phyloP scores from a whole-genome alignment of 2,797 vertebrate genomes.

The Leuciscus waleckii region DNA sequence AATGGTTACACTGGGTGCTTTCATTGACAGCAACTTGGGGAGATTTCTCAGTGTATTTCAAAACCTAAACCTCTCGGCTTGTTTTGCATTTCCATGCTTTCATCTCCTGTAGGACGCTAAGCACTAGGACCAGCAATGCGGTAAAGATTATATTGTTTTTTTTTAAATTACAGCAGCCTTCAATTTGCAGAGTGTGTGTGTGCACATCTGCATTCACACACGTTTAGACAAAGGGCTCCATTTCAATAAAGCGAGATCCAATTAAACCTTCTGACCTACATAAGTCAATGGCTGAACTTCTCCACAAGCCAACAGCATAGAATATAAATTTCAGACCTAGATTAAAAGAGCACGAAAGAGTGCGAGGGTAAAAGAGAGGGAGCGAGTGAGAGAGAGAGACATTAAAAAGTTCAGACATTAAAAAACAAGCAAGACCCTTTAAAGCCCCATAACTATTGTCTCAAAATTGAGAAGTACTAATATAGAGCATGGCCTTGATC shows the following conservation, averaged over 20 bases:
- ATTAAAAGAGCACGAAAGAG: slow-evolving; percentile 1
- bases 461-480: slow-evolving; percentile 11
- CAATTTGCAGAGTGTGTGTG: slow-evolving; percentile 34
- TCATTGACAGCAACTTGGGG: slow-evolving; percentile 3
- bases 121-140: slow-evolving; percentile 16
- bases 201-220: slow-evolving; percentile 33
- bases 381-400: not conserved
- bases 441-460: slow-evolving; percentile 4
- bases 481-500: not conserved
- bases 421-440: slow-evolving; percentile 21
- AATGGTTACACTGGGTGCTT: not conserved
- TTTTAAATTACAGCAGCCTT: slow-evolving; percentile 16
- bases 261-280: slow-evolving; percentile 64
- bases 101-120: slow-evolving; percentile 19
- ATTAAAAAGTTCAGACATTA: slow-evolving; percentile 5
- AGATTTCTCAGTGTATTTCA: not conserved
- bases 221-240: slow-evolving; percentile 47
- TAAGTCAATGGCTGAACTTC: slow-evolving; percentile 54
- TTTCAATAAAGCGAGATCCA: slow-evolving; percentile 58
- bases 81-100: slow-evolving; percentile 16
- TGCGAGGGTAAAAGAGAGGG: not conserved
- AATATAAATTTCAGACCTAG: slow-evolving; percentile 22
- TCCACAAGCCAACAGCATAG: slow-evolving; percentile 28
- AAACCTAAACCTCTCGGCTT: slow-evolving; percentile 4
- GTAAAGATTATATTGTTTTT: slow-evolving; percentile 29